Evolutionary conservation across 37 sponge, comb jelly and placozoan species (phyloP).

Genomic region (Chondrosia reniformis): DNA sequence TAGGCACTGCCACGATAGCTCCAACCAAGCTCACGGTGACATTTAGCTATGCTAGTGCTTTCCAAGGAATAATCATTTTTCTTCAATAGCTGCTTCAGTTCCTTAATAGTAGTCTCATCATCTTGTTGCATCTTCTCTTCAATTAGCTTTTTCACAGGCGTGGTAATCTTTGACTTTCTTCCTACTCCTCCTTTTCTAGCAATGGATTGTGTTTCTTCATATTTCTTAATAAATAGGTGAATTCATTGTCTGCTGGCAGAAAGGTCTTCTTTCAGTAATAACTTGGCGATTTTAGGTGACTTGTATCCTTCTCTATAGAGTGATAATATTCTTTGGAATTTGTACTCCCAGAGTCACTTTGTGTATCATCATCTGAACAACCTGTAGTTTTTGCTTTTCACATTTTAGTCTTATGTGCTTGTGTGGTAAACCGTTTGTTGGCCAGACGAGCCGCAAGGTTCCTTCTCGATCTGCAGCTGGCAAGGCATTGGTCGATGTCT

Average conservation of each 20-base stretch:
- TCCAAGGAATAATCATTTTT: no score
- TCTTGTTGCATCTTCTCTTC: no score
- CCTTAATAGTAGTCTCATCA: no score
- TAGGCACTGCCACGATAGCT: no score
- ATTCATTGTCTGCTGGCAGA: constrained; percentile 10
- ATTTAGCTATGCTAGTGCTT: no score
- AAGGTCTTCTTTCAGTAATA: background rate
- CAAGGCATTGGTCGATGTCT: background rate
- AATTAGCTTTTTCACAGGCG: background rate
- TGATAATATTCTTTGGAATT: background rate
- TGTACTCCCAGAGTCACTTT: no score
- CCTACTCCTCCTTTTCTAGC: constrained; percentile 16
- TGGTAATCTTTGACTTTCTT: constrained; percentile 8
- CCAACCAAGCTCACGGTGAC: no score
- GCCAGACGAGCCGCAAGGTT: constrained; percentile 1
- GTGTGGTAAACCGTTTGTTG: no score
- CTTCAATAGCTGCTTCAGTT: no score
- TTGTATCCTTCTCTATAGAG: constrained; percentile 7
- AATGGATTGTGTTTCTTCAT: background rate
- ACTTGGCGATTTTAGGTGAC: constrained; percentile 16
- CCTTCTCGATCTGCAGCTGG: background rate
- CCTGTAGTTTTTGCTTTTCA: no score
- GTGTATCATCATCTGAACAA: no score
- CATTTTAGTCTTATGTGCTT: no score
- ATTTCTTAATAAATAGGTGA: constrained; percentile 11